Base-by-base conservation (phyloP, 2,888 invertebrate genomes). In the Apotomis turbidana region DNA sequence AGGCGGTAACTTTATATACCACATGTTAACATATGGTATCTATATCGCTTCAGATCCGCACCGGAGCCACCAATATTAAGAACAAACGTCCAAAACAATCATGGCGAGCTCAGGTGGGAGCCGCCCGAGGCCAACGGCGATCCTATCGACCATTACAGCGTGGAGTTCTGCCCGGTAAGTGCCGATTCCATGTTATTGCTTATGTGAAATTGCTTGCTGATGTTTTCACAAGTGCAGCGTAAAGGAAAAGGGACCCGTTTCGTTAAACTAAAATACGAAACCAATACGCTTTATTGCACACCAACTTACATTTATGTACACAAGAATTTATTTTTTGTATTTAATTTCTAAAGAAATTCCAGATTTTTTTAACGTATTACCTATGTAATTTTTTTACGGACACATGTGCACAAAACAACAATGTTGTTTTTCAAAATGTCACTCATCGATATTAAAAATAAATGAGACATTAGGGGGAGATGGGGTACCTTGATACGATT, bases 91-190 rank as follows among this genome's bases (percentile, higher is more conserved):
- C 78, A 83, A 36, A 74, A 79, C 0, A 78, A 81, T 8, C 76
- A 82, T 38, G 75, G 76, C 27, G 79, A 75, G 44, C 78, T 92
- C 12, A 87, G 83, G 76, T 91, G 92, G 90, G 85, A 84, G 70
- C 77, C 78, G 4, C 83, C 87, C 0, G 84, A 86, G 55, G 78
- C 84, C 70, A 89, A 87, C 70, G 90, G 88, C 3, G 89, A 87
- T 4, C 85, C 85, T 0, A 87, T 92, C 10, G 89, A 92, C 72
- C 85, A 81, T 72, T 92, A 90, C 74, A 75, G 76, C 10, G 73
- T 93, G 44, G 81, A 81, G 74, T 89, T 90, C 74, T 93, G 92
- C 67, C 83, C 81, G 80, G 93, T 93, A 85, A 82, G 82, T 78
- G 38, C 41, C 51, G 58, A 55, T 59, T 58, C 9, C 6, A 52